Base-by-base conservation (phyloP, 2,888 invertebrate species). In the Zaprionus obscuricornis region DNA sequence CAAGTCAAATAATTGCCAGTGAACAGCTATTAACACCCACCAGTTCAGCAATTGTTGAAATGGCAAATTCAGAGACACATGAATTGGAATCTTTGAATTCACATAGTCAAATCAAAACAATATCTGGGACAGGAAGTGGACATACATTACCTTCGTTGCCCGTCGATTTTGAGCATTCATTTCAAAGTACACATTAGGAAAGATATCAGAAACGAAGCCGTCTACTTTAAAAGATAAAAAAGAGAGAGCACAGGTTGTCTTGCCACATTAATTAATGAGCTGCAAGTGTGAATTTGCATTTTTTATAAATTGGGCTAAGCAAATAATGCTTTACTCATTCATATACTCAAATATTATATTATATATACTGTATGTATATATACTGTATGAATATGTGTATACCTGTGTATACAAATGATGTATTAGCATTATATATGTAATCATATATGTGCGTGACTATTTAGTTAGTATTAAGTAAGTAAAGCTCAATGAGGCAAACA, bases 11-110 rank as follows among this genome's bases (percentile, higher is more conserved):
- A 17, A 88, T 89, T 36, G 88, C 88, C 13, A 88, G 87, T 51
- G 90, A 90, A 71, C 90, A 90, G 66, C 72, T 90, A 24, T 66
- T 90, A 3, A 90, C 90, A 2, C 89, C 90, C 18, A 90, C 89
- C 4, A 90, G 88, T 60, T 90, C 90, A 5, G 90, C 89, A 4
- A 87, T 90, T 36, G 90, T 89, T 7, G 90, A 90, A 63, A 66
- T 90, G 74, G 84, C 88, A 2, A 88, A 87, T 58, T 90, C 90
- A 1, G 90, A 90, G 74, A 88, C 90, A 7, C 90, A 90, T 66
- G 90, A 90, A 57, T 63, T 90, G 16, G 90, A 90, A 63, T 90
- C 90, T 0, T 65, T 90, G 2, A 89, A 89, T 37, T 89, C 90
- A 4, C 90, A 87, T 66, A 90, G 88, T 22, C 57, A 89, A 17